Conservation (phyloP, 2,113 vertebrate genomes). For the Podocnemis expansa region DNA sequence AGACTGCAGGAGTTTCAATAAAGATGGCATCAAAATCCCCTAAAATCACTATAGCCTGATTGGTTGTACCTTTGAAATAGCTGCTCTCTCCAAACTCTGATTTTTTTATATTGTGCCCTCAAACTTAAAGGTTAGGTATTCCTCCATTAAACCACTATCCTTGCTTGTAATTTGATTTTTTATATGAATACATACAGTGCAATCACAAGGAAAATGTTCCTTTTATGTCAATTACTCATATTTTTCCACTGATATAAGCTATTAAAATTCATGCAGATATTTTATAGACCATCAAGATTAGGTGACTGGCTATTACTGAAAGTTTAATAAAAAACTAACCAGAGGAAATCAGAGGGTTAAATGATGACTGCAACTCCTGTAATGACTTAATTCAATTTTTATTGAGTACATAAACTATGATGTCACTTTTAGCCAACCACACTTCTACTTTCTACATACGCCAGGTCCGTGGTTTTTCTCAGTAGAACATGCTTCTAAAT, state of each 20-base stretch:
- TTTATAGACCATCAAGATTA: slow-evolving; percentile 82
- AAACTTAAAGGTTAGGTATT: slow-evolving; percentile 22
- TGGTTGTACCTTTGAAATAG: background rate
- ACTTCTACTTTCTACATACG: slow-evolving; percentile 69
- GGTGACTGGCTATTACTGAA: slow-evolving; percentile 79
- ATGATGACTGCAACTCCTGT: slow-evolving; percentile 86
- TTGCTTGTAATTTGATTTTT: slow-evolving; percentile 75
- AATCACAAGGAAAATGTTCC: slow-evolving; percentile 76
- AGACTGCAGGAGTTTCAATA: background rate
- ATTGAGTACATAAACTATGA: slow-evolving; percentile 86
- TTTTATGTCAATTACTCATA: slow-evolving; percentile 83
- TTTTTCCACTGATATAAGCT: slow-evolving; percentile 83
- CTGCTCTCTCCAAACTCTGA: slow-evolving; percentile 4
- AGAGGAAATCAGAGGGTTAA: slow-evolving; percentile 86
- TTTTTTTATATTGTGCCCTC: slow-evolving; percentile 13
- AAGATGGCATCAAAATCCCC: background rate
- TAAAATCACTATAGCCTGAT: background rate
- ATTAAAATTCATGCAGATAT: slow-evolving; percentile 83
- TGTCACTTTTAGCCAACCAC: slow-evolving; percentile 82
- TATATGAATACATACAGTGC: slow-evolving; percentile 65
- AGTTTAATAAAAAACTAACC: slow-evolving; percentile 82
- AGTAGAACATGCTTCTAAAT: slow-evolving; percentile 80
- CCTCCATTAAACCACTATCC: slow-evolving; percentile 68
- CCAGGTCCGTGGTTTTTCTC: slow-evolving; percentile 80
- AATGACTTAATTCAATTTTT: slow-evolving; percentile 89